Base-by-base conservation (phyloP, 2,888 invertebrate genomes). In the Euproctis similis region DNA sequence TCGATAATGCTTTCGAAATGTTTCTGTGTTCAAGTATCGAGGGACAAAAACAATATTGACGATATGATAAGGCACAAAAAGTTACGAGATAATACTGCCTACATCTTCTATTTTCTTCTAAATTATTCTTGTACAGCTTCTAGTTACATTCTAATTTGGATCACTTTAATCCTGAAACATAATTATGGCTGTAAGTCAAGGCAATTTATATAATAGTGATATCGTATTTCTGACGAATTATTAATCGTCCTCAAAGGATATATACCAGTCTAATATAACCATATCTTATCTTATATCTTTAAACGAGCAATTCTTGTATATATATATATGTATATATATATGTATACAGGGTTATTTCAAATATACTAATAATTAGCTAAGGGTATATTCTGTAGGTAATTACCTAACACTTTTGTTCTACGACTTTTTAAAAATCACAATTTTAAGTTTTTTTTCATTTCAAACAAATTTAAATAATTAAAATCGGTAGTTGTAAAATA, bases 151-250 rank as follows among this genome's bases (percentile, higher is more conserved):
- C 17, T 4, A 17, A 1, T 8, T 8, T 8, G 4, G 2, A 17
- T 17, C 8, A 17, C 8, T 23, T 3, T 13, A n/a, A 22, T 14
- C 8, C 7, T 8, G 14, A 24, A 1, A 1, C 6, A 12, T 24
- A 8, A n/a, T 24, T 21, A 21, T 3, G 2, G 1, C 1, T 3
- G 9, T 2, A 16, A 24, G 9, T 12, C 12, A 24, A 24, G n/a
- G n/a, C n/a, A n/a, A n/a, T 24, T 24, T 14, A 24, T 10, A 9
- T 24, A 24, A 24, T 24, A 12, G 24, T 24, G 9, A 24, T 16
- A 24, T 24, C 24, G 14, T 16, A 24, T 24, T 8, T 12, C 13
- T 24, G 24, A 16, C 16, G 8, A 14, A 10, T 16, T 9, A 14
- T 24, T 24, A 24, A 24, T 24, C 9, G 14, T 24, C 19, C n/a